Evolutionary conservation across 1,140 invertebrate species (phyloP).

Genomic region (Dysdera silvatica): DNA sequence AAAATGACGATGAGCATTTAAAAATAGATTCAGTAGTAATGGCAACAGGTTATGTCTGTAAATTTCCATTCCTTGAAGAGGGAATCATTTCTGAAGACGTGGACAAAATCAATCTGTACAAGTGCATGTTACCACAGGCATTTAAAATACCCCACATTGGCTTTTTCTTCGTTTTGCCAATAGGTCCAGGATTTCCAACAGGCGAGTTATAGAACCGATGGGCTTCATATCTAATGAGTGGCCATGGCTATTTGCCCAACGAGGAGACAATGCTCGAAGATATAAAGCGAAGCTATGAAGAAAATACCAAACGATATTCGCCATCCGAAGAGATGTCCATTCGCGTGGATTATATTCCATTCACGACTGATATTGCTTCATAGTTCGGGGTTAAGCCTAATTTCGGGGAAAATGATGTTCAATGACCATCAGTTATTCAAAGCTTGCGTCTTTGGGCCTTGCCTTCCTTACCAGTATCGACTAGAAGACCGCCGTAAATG

Average conservation of each 20-base stretch:
- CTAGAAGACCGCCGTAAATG: constrained; percentile 45
- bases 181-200: constrained; percentile 49
- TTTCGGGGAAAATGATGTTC: too few species aligned
- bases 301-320: constrained; percentile 27
- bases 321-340: background rate
- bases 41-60: constrained; percentile 43
- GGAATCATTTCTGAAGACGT: constrained; percentile 33
- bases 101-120: constrained; percentile 46
- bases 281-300: constrained; percentile 28
- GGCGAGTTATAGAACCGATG: constrained; percentile 43
- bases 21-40: constrained; percentile 40
- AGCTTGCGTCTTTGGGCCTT: constrained; percentile 42
- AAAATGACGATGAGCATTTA: constrained; percentile 17
- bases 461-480: constrained; percentile 48
- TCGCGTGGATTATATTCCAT: constrained; percentile 22
- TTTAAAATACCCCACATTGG: constrained; percentile 38
- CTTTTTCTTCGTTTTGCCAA: constrained; percentile 47
- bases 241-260: constrained; percentile 21
- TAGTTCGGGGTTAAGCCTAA: constrained; percentile 19
- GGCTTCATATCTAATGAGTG: constrained; percentile 25
- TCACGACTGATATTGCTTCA: constrained; percentile 16
- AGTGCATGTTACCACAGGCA: constrained; percentile 46
- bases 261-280: constrained; percentile 20
- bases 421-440: constrained; percentile 41
- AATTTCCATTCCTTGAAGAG: constrained; percentile 41